Evolutionary conservation across 2,888 invertebrate genomes (phyloP), one percentile per base, ranked within the genome.

Genomic region (Euplagia quadripunctaria): DNA sequence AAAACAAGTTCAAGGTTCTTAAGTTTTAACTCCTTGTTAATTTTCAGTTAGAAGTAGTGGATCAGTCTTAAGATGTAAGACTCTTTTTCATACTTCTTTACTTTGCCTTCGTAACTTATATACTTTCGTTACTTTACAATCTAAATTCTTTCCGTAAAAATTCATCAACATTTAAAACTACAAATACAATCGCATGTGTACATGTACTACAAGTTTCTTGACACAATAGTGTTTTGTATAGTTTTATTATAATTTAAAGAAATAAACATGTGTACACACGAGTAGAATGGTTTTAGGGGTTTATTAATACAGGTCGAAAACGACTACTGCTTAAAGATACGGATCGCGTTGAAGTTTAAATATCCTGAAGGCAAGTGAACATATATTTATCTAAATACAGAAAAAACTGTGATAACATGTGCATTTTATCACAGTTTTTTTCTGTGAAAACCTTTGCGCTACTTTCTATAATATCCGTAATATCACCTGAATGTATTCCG

Each of bases 121-220:
- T 43, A 43, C 43, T 6, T 43, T 6, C 43, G 55, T 12, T 20
- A 12, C 12, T 58, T 58, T 20, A 12, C 12, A 58, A 31, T 31
- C 4, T 12, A 58, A 58, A 58, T 12, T 20, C 31, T 14, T 46
- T 64, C 67, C 83, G 73, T 79, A 70, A 77, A 68, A 63, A 70
- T 77, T 71, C 71, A 67, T 73, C 71, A 49, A 67, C 63, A 66
- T 64, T 67, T 43, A 20, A 61, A 77, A 72, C 74, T 70, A 75
- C 71, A 74, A 69, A 42, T n/a, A n/a, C n/a, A 51, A 41, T 66
- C 6, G 4, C 52, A 55, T 68, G 52, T 52, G 68, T 68, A 67
- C 42, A 42, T 43, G 43, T 43, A 11, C 42, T 64, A 43, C 52
- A 78, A 74, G 77, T 82, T 84, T 77, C 75, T 82, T 82, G 78